These are phyloP conservation scores for Himantopus leucocephalus DNA, from an alignment of 2,113 vertebrate genomes.

Conservation along the genomic window DNA sequence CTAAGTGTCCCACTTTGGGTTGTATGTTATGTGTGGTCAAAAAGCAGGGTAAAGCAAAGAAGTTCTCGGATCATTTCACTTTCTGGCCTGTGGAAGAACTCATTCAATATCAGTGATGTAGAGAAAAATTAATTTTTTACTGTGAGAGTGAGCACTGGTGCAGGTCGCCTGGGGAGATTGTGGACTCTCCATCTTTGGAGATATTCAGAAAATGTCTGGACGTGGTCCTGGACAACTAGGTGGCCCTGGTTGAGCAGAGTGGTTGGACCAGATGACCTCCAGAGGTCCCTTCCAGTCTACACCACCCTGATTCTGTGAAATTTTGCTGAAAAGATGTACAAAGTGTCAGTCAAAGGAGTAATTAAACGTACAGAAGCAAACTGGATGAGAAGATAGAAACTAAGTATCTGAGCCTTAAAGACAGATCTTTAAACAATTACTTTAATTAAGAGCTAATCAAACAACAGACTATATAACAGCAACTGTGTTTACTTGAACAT, in stretches of 20 bases:
- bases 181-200: background rate
- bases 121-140: background rate
- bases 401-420: background rate
- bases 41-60: background rate
- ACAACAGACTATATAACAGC: background rate
- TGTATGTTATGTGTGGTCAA: background rate
- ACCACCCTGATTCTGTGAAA: background rate
- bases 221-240: background rate
- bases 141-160: background rate
- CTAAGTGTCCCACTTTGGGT: background rate
- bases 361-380: background rate
- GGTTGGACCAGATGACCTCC: background rate
- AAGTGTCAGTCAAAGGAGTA: background rate
- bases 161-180: background rate
- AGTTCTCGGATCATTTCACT: background rate
- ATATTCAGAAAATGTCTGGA: background rate
- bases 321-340: background rate
- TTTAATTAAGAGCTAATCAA: background rate
- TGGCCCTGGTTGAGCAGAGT: background rate
- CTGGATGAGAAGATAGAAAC: background rate
- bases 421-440: background rate
- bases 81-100: background rate
- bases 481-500: background rate
- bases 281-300: background rate
- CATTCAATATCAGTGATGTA: background rate